Percentiles rank a stretch among this genome's conserved stretches.
These are phyloP conservation scores for Gouania willdenowi DNA, from an alignment of 2,797 vertebrate species.

Conservation along the genomic window DNA sequence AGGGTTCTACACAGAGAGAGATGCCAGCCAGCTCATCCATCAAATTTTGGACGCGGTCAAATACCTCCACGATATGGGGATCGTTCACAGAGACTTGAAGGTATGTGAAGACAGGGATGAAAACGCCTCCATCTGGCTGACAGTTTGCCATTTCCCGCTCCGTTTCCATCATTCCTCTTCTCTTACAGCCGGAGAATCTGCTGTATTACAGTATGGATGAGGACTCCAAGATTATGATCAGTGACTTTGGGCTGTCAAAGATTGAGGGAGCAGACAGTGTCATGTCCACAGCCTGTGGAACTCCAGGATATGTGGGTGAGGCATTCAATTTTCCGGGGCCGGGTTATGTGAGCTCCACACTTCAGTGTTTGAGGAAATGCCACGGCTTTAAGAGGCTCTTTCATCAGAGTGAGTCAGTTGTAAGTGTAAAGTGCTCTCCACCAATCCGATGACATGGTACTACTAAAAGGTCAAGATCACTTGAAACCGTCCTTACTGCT, in stretches of 20 bases:
- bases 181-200: slow-evolving; percentile 90
- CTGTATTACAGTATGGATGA: slow-evolving; percentile 95
- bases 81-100: slow-evolving; percentile 95
- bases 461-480: slow-evolving; percentile 45
- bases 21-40: slow-evolving; percentile 92
- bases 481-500: slow-evolving; percentile 14
- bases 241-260: slow-evolving; percentile 95
- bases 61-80: slow-evolving; percentile 93
- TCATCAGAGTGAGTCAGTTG: slow-evolving; percentile 49
- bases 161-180: background rate
- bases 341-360: slow-evolving; percentile 23
- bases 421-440: slow-evolving; percentile 53
- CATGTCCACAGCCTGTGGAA: slow-evolving; percentile 94
- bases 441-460: slow-evolving; percentile 23
- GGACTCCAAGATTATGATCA: slow-evolving; percentile 99
- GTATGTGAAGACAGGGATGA: slow-evolving; percentile 50
- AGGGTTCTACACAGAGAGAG: slow-evolving; percentile 95
- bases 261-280: slow-evolving; percentile 89
- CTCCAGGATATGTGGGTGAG: slow-evolving; percentile 96
- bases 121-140: background rate
- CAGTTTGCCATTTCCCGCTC: background rate
- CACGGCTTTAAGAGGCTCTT: slow-evolving; percentile 51
- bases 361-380: slow-evolving; percentile 25
- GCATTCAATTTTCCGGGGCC: slow-evolving; percentile 4
- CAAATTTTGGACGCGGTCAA: slow-evolving; percentile 95